Evolutionary conservation across 1,140 invertebrate species (phyloP).

Genomic region (Meloidogyne hapla): DNA sequence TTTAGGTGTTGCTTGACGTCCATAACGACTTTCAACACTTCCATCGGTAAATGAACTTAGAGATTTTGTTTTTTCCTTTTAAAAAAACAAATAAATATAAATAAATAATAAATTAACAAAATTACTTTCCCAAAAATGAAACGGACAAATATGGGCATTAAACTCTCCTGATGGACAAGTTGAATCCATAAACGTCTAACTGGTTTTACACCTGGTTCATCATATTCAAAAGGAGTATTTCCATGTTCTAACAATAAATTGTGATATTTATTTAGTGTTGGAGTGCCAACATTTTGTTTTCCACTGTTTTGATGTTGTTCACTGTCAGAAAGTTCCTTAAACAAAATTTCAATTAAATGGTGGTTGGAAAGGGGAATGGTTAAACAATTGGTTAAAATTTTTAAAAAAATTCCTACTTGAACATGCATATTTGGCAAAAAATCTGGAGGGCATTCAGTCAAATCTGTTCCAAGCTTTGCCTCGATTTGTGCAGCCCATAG

Average conservation of each 20-base stretch:
- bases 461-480: constrained; percentile 70
- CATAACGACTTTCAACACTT: neutral
- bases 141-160: constrained; percentile 91
- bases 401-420: constrained; percentile 66
- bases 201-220: constrained; percentile 50
- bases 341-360: neutral
- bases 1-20: neutral
- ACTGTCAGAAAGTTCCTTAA: neutral
- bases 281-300: constrained; percentile 66
- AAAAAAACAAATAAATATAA: neutral
- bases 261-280: constrained; percentile 87
- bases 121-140: constrained; percentile 82
- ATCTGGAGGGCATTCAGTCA: constrained; percentile 69
- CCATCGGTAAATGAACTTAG: neutral
- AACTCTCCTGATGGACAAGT: constrained; percentile 83
- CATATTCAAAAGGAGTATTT: constrained; percentile 89
- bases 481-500: constrained; percentile 82
- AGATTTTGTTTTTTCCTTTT: constrained; percentile 12
- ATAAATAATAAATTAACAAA: neutral
- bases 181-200: constrained; percentile 83
- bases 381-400: neutral
- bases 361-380: too few species aligned
- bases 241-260: constrained; percentile 79
- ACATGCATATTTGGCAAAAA: constrained; percentile 80
- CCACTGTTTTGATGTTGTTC: neutral